Evolutionary conservation across 2,888 invertebrate species (phyloP), one percentile per base, ranked within the genome.

Genomic region (Caenorhabditis auriculariae): DNA sequence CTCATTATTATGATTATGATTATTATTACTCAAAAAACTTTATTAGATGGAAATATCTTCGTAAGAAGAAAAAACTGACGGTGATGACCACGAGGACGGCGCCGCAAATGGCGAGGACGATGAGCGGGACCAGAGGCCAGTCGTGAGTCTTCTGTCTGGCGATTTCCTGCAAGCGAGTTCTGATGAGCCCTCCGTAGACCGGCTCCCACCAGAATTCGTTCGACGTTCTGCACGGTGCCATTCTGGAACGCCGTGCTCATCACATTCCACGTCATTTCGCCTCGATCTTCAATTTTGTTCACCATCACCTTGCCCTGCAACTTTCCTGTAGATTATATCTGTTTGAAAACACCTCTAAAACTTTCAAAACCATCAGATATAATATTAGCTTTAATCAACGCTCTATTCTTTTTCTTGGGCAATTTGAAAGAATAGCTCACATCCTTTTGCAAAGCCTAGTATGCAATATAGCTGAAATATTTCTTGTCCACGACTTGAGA

Each of bases 41-140:
- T n/a, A n/a, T n/a, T n/a, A n/a, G n/a, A n/a, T n/a, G n/a, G n/a
- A n/a, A n/a, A n/a, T n/a, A n/a, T n/a, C n/a, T n/a, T n/a, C n/a
- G n/a, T n/a, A n/a, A n/a, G n/a, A n/a, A n/a, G n/a, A n/a, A n/a
- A 15, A 15, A 39, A 26, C 60, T 53, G 47, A 69, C 69, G 35
- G 57, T 65, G 37, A 69, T 60, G 23, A 72, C 51, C 7, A 74
- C 56, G 0, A 72, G 47, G 37, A 74, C 52, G 5, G 61, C 57
- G 12, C 63, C 72, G 23, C 57, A 42, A 28, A 70, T 64, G 26
- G 55, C 58, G 39, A 74, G 64, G 1, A 64, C 54, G 26, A 72
- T 66, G 42, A 74, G 65, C 15, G 65, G 60, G 15, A 54, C 60
- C 7, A 74, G 54, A 1, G 74, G 74, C 70, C 70, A 72, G 19